Percentiles rank a stretch among this genome's conserved stretches.
Conservation (phyloP, 2,113 vertebrate species). For the Mobula birostris region DNA sequence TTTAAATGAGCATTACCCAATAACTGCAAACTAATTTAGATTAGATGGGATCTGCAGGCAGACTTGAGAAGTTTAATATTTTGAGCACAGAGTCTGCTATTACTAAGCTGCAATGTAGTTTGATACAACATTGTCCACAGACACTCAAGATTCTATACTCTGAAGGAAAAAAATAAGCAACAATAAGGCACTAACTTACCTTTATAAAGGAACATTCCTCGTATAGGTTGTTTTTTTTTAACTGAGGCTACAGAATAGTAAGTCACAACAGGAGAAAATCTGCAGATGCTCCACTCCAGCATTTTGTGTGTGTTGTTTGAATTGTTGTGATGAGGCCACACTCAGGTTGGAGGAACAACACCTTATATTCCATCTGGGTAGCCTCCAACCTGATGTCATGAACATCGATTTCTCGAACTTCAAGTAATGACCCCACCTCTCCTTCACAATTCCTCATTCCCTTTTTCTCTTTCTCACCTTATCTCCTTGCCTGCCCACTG, state of each 20-base stretch:
- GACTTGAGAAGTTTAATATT: not conserved
- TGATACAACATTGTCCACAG: not conserved
- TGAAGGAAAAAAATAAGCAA: not conserved
- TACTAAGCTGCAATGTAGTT: not conserved
- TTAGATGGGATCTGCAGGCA: not conserved
- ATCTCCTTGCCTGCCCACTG: no score
- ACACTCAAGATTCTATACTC: not conserved
- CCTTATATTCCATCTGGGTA: no score
- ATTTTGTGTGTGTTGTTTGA: no score
- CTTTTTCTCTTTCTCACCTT: no score
- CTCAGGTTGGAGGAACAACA: no score
- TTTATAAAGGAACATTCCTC: not conserved
- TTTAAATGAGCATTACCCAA: slow-evolving; percentile 11
- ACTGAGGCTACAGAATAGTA: not conserved
- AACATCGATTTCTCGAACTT: no score
- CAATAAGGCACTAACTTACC: not conserved
- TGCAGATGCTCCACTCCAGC: no score
- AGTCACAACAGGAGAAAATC: not conserved
- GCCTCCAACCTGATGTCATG: no score
- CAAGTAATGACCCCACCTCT: no score
- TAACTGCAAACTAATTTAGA: slow-evolving; percentile 1
- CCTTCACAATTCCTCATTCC: no score
- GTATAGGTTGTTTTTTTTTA: not conserved
- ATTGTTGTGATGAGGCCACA: no score
- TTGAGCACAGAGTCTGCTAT: not conserved